Percentiles rank a stretch among this genome's conserved stretches.
Conservation (phyloP, 2,888 invertebrate species). For the Plagodis pulveraria region DNA sequence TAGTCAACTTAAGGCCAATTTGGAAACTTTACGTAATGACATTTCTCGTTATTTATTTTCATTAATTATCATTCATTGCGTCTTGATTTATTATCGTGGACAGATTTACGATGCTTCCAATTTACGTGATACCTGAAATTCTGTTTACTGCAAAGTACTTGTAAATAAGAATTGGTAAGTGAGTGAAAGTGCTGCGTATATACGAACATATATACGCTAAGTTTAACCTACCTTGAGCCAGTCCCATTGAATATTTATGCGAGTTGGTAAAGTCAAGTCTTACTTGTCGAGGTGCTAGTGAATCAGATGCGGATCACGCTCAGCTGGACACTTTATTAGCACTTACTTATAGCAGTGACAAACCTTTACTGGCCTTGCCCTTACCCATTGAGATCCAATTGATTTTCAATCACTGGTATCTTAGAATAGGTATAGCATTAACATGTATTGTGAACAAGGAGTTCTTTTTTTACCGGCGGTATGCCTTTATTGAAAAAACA, state of each 20-base stretch:
- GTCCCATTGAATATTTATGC: too few relatives aligned
- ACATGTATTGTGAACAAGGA: too few relatives aligned
- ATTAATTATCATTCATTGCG: background rate
- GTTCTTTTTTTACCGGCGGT: too few relatives aligned
- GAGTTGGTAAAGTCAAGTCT: too few relatives aligned
- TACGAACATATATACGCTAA: too few relatives aligned
- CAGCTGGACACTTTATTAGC: conserved; percentile 44
- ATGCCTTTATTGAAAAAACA: too few relatives aligned
- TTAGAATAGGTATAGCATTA: too few relatives aligned
- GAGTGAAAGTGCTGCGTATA: too few relatives aligned
- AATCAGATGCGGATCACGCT: conserved; percentile 48
- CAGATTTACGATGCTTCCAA: conserved; percentile 2
- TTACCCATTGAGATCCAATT: conserved; percentile 35
- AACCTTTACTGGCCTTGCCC: conserved; percentile 49
- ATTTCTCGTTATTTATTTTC: conserved; percentile 3
- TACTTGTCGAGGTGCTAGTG: conserved; percentile 30
- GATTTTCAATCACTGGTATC: too few relatives aligned
- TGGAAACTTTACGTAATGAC: conserved; percentile 8
- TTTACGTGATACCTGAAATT: background rate
- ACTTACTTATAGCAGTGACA: conserved; percentile 36
- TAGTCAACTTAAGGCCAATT: conserved; percentile 23
- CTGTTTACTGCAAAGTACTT: background rate
- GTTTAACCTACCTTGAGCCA: too few relatives aligned
- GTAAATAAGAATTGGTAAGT: too few relatives aligned
- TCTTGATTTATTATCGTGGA: background rate